Percentiles rank a stretch among this genome's conserved stretches.
Conservation (phyloP, 2,113 vertebrate species). For the Meles meles region DNA sequence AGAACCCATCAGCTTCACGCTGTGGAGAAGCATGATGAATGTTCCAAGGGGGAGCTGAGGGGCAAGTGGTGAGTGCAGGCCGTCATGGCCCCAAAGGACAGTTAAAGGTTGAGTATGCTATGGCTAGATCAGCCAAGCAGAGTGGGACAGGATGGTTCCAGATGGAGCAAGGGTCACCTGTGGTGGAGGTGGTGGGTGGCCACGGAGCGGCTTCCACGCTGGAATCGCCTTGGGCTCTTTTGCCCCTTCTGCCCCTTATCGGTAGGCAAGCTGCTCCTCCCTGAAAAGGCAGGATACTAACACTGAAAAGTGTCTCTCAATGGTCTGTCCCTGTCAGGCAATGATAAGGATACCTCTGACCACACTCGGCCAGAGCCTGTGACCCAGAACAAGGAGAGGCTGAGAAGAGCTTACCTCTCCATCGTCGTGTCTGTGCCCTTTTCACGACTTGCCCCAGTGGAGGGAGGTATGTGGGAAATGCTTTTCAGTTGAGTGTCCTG, state of each 20-base stretch:
- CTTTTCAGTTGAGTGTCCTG: background rate
- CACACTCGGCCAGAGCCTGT: background rate
- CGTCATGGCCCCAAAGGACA: background rate
- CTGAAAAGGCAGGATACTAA: background rate
- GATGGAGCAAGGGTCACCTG: background rate
- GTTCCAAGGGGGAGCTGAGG: background rate
- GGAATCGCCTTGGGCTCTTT: background rate
- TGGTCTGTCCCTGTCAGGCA: background rate
- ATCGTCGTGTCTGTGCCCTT: background rate
- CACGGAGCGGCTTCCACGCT: background rate
- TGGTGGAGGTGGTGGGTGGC: background rate
- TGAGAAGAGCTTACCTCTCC: background rate
- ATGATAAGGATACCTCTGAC: rapidly evolving
- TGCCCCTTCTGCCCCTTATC: background rate
- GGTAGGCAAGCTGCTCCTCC: background rate
- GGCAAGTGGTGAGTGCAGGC: background rate
- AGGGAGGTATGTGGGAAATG: background rate
- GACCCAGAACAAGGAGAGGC: background rate
- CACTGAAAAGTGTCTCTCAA: background rate
- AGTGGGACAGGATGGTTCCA: background rate
- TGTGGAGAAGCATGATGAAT: background rate
- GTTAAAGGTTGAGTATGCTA: background rate
- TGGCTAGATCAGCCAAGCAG: background rate
- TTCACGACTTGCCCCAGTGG: background rate
- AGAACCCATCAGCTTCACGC: background rate